These are phyloP conservation scores for Alcis repandata DNA, from an alignment of 2,888 invertebrate genomes.

Conservation along the genomic window DNA sequence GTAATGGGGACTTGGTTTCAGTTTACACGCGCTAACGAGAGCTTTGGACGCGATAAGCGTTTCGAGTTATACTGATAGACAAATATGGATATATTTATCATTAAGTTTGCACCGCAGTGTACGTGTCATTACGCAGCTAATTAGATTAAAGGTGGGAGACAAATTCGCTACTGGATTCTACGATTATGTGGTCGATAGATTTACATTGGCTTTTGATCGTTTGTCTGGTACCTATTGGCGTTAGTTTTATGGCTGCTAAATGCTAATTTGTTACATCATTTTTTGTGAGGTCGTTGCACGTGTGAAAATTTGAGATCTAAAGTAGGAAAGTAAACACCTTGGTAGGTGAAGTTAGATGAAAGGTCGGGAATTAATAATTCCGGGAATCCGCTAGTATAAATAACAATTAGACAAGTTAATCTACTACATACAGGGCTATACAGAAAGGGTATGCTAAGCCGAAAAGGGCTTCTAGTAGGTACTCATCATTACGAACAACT, in stretches of 20 bases:
- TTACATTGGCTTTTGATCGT: background rate
- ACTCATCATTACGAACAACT: too few species aligned
- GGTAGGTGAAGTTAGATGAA: too few species aligned
- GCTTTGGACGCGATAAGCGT: conserved; percentile 76
- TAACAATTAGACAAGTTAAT: too few species aligned
- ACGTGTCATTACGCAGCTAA: conserved; percentile 74
- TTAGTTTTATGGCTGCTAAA: background rate
- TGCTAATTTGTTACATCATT: too few species aligned
- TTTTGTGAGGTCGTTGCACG: too few species aligned
- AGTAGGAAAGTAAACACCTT: too few species aligned
- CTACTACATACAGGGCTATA: too few species aligned
- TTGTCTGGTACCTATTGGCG: background rate
- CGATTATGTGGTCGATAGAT: conserved; percentile 20
- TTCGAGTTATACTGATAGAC: conserved; percentile 83
- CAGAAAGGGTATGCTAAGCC: too few species aligned
- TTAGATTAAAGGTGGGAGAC: conserved; percentile 66
- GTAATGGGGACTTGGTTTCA: conserved; percentile 78
- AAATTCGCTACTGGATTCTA: conserved; percentile 60
- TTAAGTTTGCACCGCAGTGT: conserved; percentile 75
- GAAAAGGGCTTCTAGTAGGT: too few species aligned
- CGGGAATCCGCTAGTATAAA: too few species aligned
- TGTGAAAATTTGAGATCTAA: too few species aligned
- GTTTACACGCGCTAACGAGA: conserved; percentile 83
- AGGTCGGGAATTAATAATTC: too few species aligned
- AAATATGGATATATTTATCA: conserved; percentile 85